Conservation (phyloP, 2,797 vertebrate genomes). For the Linurgus olivaceus region DNA sequence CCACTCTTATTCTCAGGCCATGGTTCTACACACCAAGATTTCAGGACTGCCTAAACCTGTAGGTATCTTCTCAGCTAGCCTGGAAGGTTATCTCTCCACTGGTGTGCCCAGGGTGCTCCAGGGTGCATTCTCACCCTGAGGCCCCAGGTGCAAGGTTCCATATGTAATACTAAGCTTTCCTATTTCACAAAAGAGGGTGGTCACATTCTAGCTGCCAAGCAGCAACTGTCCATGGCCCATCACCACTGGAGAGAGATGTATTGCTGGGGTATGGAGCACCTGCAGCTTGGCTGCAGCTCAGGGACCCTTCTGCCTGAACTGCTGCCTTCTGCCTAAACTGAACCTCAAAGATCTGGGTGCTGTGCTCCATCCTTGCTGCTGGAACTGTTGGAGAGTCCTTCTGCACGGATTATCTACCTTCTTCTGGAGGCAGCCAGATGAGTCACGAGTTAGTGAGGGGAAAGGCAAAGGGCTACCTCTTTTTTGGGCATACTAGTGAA, state of each 20-base stretch:
- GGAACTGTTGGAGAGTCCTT: background rate
- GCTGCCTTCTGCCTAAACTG: background rate
- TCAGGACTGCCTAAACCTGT: background rate
- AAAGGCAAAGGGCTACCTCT: background rate
- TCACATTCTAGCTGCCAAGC: background rate
- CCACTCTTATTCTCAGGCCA: background rate
- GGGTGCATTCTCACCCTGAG: rapidly evolving
- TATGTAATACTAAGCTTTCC: background rate
- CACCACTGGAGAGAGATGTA: background rate
- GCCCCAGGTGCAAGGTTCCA: background rate
- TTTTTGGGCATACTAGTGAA: background rate
- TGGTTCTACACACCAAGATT: background rate
- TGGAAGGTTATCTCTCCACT: background rate
- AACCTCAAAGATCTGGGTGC: background rate
- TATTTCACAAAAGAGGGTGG: background rate
- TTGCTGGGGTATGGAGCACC: rapidly evolving
- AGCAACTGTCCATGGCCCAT: background rate
- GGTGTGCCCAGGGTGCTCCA: background rate
- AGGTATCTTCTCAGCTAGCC: background rate
- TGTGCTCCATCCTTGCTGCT: background rate
- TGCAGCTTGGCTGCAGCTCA: background rate
- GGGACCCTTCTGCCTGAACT: background rate
- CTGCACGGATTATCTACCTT: background rate
- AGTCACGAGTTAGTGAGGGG: background rate
- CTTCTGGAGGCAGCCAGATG: background rate